Percentiles rank a stretch among this genome's conserved stretches.
These are phyloP conservation scores for Hirtodrosophila cameraria DNA, from an alignment of 2,888 invertebrate genomes.

Conservation along the genomic window DNA sequence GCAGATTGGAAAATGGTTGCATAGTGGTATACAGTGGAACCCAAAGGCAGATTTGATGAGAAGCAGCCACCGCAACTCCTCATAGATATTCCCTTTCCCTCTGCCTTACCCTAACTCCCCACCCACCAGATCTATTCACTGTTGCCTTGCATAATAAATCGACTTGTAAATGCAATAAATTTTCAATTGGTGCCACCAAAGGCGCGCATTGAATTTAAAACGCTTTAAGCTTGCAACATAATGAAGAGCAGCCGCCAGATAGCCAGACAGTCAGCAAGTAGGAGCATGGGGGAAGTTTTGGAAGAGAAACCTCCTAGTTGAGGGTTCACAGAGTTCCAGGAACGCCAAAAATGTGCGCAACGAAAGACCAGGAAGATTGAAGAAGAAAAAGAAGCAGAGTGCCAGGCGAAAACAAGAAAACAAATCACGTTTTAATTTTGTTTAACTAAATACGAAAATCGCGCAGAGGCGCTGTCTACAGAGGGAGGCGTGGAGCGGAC, in stretches of 20 bases:
- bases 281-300: constrained; percentile 6
- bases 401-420: constrained; percentile 79
- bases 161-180: constrained; percentile 78
- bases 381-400: constrained; percentile 46
- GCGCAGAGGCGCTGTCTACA: constrained; percentile 46
- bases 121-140: constrained; percentile 12
- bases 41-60: constrained; percentile 68
- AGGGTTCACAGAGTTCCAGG: constrained; percentile 16
- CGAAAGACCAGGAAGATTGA: constrained; percentile 42
- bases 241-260: constrained; percentile 57
- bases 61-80: constrained; percentile 48
- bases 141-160: constrained; percentile 73
- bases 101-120: not conserved
- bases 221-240: constrained; percentile 63
- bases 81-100: not conserved
- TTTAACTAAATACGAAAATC: constrained; percentile 82
- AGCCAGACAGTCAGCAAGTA: constrained; percentile 29
- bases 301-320: not conserved
- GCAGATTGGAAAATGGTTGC: constrained; percentile 71
- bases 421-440: constrained; percentile 83
- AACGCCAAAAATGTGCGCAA: constrained; percentile 69
- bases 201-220: constrained; percentile 70
- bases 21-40: constrained; percentile 34
- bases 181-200: constrained; percentile 67
- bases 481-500: constrained; percentile 4